phyloP scores from a whole-genome alignment of 2,888 invertebrate species.

The Merodon equestris region DNA sequence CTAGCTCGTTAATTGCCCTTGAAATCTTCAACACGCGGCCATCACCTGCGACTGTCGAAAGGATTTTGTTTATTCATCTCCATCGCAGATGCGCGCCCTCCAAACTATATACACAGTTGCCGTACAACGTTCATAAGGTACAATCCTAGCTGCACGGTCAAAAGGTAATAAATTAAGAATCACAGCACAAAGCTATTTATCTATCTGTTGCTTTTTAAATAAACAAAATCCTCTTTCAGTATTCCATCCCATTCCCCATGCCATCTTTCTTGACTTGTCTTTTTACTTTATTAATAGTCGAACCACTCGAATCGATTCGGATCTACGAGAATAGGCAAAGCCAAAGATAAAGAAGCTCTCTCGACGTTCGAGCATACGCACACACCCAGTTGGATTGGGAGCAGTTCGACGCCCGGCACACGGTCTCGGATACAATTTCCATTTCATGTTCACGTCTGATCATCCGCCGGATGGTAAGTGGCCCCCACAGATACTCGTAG shows the following conservation, averaged over 20 bases:
- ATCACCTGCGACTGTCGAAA: constrained; percentile 18
- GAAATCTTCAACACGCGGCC: constrained; percentile 20
- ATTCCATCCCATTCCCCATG: not conserved
- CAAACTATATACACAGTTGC: too few relatives aligned
- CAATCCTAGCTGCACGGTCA: constrained; percentile 35
- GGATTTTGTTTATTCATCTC: constrained; percentile 25
- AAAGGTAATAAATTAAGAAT: constrained; percentile 63
- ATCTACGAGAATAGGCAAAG: constrained; percentile 26
- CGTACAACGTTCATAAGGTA: too few relatives aligned
- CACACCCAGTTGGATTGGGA: constrained; percentile 53
- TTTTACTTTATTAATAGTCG: constrained; percentile 58
- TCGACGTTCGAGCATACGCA: constrained; percentile 41
- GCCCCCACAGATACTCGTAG: constrained; percentile 13
- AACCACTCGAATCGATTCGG: constrained; percentile 27
- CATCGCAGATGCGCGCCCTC: too few relatives aligned
- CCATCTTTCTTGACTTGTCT: not conserved
- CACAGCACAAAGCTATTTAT: constrained; percentile 53
- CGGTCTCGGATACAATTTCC: constrained; percentile 49
- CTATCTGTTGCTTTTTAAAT: constrained; percentile 53
- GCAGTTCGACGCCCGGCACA: not conserved
- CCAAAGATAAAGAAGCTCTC: constrained; percentile 48
- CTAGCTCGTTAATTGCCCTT: constrained; percentile 46
- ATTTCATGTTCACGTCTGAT: constrained; percentile 62
- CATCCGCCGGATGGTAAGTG: constrained; percentile 46
- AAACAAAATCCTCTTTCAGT: constrained; percentile 48